Conservation (phyloP, 2,113 vertebrate species). For the Bambusicola thoracicus region DNA sequence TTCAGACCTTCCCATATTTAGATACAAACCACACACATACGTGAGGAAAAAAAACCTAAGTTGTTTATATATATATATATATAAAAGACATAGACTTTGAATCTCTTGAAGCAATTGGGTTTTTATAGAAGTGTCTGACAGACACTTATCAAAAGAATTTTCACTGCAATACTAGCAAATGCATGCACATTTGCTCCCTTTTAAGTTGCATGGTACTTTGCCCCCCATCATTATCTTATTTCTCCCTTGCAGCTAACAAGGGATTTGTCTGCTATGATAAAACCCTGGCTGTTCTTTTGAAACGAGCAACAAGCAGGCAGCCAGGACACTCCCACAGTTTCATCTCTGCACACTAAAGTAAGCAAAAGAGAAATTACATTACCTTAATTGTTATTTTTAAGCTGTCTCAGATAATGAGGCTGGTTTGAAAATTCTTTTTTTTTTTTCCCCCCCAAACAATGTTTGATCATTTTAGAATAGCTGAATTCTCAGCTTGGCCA, state of each 20-base stretch:
- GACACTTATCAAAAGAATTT: not conserved
- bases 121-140: not conserved
- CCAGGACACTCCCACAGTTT: slow-evolving; percentile 76
- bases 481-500: slow-evolving; percentile 73
- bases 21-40: not conserved
- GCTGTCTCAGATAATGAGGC: slow-evolving; percentile 82
- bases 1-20: not conserved
- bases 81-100: not conserved
- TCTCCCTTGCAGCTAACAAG: slow-evolving; percentile 74
- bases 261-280: slow-evolving; percentile 39
- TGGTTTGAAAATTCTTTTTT: slow-evolving; percentile 71
- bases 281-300: slow-evolving; percentile 62
- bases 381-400: slow-evolving; percentile 84
- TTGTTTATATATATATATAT: too few relatives aligned
- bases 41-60: not conserved
- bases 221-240: slow-evolving; percentile 68
- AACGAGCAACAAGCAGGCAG: slow-evolving; percentile 34
- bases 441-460: slow-evolving; percentile 15
- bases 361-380: slow-evolving; percentile 79
- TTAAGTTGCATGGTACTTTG: slow-evolving; percentile 37
- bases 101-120: not conserved
- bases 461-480: slow-evolving; percentile 71
- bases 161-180: not conserved
- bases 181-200: not conserved
- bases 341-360: slow-evolving; percentile 82